Base-by-base conservation (phyloP, 2,797 vertebrate species). In the Enteromius trimaculatus region DNA sequence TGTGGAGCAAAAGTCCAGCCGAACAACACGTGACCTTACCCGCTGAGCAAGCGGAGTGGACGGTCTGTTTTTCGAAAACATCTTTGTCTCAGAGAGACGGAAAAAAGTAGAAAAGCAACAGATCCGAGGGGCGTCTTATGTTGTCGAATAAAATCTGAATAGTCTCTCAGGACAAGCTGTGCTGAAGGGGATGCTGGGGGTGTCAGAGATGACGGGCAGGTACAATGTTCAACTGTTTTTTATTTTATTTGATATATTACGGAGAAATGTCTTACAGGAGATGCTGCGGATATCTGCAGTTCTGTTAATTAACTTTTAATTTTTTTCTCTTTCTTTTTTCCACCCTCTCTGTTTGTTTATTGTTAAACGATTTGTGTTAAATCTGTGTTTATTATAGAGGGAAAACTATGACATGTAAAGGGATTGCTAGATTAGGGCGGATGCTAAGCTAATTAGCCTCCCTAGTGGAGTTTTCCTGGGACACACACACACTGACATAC, bases 141-240 rank as follows among this genome's bases (percentile, higher is more conserved):
- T 34, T 60, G 81, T 75, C 26, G 58, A 17, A 6, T 47, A 69
- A 68, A 69, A 17, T 11, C 65, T 6, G 55, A 84, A 82, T 84
- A 84, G 79, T 79, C 42, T 84, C 77, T 84, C 84, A 72, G 69
- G 68, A n/a, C 60, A 21, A 71, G 60, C 7, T 60, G 66, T 65
- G 2, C 66, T 0, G 77, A 77, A 85, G 89, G 92, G 79, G 92
- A 95, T 95, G 95, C 91, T 95, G 88, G 94, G 90, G 7, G 92
- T 95, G 42, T 88, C 91, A 29, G 95, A 92, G 58, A 94, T 95
- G 94, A 92, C 94, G 91, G 95, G 95, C 92, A 95, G 93, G 95
- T 95, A 86, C 44, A 29, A 23, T 19, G 3, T 66, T 34, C 17
- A 85, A 29, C 3, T 2, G 29, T 11, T 6, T 44, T 37, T 37